Evolutionary conservation across 1,140 invertebrate genomes (phyloP), one percentile per base, ranked within the genome.

Genomic region (Bombus turneri): DNA sequence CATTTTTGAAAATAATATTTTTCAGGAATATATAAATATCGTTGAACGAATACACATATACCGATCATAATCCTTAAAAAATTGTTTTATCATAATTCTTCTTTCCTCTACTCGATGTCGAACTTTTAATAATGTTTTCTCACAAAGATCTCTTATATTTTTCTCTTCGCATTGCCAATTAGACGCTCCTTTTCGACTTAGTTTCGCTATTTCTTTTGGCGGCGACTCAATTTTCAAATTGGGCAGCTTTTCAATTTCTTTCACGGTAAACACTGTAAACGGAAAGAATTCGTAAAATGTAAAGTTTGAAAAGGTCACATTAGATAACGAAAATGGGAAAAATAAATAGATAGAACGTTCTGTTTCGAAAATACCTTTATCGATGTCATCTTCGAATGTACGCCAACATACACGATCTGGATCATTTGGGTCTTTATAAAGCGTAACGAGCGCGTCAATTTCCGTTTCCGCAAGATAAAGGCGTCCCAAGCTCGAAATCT

Each of bases 311-410:
- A 66, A 47, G 6, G 1, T 5, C 8, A 25, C 18, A 9, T 34
- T 10, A 13, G 18, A 82, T 25, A 47, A 34, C 22, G 4, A 34
- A 85, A 53, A 37, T 75, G 25, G 43, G 5, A n/a, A 15, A 37
- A 57, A 68, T 62, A 39, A 12, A 78, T 66, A 15, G 13, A 37
- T 10, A 2, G 9, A 28, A n/a, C 5, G 18, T 34, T 66, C 10
- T 25, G 22, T 76, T 2, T 3, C 6, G 25, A 18, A n/a, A 43
- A n/a, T 86, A 96, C 96, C 96, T 88, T 96, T 95, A 91, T 97
- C 96, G 68, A 97, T 96, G 90, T 97, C 97, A 88, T 97, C 96
- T 86, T 96, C 96, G 91, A 97, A 97, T n/a, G 96, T 96, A 62
- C 96, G 95, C 97, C 97, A 97, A 84, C 96, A 96, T 31, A 97